Percentiles rank a stretch among this genome's conserved stretches.
Conservation (phyloP, 1,140 invertebrate genomes). For the Ostrea edulis region DNA sequence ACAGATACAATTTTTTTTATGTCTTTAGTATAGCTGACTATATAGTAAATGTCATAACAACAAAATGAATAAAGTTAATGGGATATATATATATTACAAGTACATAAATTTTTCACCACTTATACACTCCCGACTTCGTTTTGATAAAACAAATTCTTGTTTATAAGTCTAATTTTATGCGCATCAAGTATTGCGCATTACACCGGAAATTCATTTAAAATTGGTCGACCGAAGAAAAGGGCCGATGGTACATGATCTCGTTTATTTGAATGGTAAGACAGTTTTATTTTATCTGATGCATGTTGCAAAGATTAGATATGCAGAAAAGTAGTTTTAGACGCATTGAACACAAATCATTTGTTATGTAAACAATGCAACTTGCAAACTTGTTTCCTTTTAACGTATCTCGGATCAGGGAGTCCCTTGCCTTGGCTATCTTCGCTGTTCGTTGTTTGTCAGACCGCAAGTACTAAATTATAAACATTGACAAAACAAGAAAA, state of each 20-base stretch:
- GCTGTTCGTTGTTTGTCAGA: too few relatives aligned
- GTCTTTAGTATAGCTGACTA: too few relatives aligned
- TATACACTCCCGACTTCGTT: background rate
- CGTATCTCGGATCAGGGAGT: too few relatives aligned
- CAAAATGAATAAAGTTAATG: too few relatives aligned
- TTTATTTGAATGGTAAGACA: slow-evolving; percentile 13
- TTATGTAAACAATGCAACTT: background rate
- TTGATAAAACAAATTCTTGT: background rate
- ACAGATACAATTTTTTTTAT: too few relatives aligned
- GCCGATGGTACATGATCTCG: background rate
- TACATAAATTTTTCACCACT: too few relatives aligned
- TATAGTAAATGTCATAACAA: too few relatives aligned
- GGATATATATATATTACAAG: too few relatives aligned
- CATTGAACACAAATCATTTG: background rate
- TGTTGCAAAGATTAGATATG: background rate
- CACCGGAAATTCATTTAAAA: slow-evolving; percentile 5
- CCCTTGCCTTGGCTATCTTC: too few relatives aligned
- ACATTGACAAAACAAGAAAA: too few relatives aligned
- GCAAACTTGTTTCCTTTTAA: background rate
- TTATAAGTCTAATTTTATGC: background rate
- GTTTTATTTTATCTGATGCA: background rate
- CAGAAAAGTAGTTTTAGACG: background rate
- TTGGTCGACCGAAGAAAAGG: slow-evolving; percentile 9
- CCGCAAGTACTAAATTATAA: too few relatives aligned
- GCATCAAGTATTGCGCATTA: background rate